Evolutionary conservation across 2,113 vertebrate species (phyloP), one percentile per base, ranked within the genome.

Genomic region (Corythoichthys haematopterus): DNA sequence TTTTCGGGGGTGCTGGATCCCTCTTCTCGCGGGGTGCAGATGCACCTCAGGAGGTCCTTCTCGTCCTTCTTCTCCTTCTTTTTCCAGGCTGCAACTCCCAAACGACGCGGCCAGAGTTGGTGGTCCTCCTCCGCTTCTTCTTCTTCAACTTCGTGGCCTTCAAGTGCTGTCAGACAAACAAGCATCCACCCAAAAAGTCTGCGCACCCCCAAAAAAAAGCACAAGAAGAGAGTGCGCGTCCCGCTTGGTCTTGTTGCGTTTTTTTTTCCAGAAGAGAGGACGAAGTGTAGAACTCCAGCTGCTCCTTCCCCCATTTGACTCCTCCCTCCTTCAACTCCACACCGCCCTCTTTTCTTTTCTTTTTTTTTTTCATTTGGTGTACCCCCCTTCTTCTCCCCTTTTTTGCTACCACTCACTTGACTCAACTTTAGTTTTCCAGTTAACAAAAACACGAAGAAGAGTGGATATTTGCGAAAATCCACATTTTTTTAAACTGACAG

Each of bases 251-350:
- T 89, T 88, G 77, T 88, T 84, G 81, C 83, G 84, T 86, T 89
- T 90, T 89, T 65, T 38, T 51, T 36, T 16, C 48, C 69, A 86
- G 84, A 85, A 84, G 82, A 87, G 84, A 87, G 83, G 81, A 72
- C 75, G 88, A 89, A 89, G 87, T 90, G 86, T 86, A 80, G 83
- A 89, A 90, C 90, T 91, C 86, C 90, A 90, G 91, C 90, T 90
- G 90, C 91, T 90, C 91, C 88, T 90, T 91, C 91, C 88, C 82
- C 82, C 80, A 69, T 80, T 62, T 90, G 92, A 92, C 92, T 93
- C 92, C 92, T 93, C 92, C 84, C 85, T 88, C 84, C 81, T 87
- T 83, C 55, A 74, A 45, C 87, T 81, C 81, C 61, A 84, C 83
- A 78, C 80, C 86, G 86, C 86, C 84, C 85, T 84, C 82, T 72